A percentile compares a stretch with the other conserved stretches of the same genome.
phyloP scores from a whole-genome alignment of 2,888 invertebrate species.

The Pterobdella sp. region DNA sequence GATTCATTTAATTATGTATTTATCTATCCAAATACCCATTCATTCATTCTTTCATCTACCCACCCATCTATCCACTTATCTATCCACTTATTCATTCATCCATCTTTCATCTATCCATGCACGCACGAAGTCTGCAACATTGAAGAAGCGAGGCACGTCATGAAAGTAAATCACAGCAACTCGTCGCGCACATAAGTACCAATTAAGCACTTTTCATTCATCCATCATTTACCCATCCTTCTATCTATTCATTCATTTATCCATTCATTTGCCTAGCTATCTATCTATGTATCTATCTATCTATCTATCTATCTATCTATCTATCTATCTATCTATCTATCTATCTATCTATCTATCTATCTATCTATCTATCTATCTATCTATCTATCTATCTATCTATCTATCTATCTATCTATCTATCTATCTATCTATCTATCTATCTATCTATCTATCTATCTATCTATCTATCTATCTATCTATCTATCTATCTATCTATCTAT shows the following conservation, averaged over 20 bases:
- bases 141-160: not conserved
- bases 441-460: not conserved
- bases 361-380: not conserved
- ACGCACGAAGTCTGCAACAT: not conserved
- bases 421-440: constrained; percentile 1
- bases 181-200: constrained; percentile 15
- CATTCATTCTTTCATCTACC: not conserved
- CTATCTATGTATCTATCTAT: not conserved
- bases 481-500: too few relatives aligned
- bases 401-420: not conserved
- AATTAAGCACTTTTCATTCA: not conserved
- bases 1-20: not conserved
- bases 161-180: not conserved
- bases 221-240: constrained; percentile 7
- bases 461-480: too few relatives aligned
- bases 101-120: not conserved
- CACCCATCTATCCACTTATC: not conserved
- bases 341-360: not conserved
- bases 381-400: not conserved
- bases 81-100: not conserved
- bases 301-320: not conserved
- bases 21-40: not conserved
- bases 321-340: not conserved
- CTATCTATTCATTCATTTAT: constrained; percentile 3
- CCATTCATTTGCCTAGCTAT: not conserved